Evolutionary conservation across 2,113 vertebrate species (phyloP).

Genomic region (Pterocles orientalis): DNA sequence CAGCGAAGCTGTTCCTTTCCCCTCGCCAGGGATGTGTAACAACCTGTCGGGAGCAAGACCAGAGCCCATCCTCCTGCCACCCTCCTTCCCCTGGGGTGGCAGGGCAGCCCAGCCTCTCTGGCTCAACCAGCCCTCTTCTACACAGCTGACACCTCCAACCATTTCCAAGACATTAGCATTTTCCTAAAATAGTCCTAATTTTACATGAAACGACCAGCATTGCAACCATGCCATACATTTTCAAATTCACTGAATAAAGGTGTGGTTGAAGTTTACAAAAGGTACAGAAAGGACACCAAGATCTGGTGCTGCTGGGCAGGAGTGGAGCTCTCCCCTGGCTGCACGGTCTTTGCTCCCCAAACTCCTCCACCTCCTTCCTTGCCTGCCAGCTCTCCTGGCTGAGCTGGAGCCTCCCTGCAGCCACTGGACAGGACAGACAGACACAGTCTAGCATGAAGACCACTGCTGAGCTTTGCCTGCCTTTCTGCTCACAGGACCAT

Average conservation of each 20-base stretch:
- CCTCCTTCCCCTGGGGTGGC: neutral
- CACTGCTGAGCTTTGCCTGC: neutral
- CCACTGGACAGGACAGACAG: fast-evolving
- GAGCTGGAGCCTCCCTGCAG: neutral
- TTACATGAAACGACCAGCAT: fast-evolving
- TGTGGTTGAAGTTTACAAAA: fast-evolving
- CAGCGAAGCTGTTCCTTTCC: neutral
- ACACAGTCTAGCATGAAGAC: neutral
- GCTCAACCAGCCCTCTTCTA: neutral
- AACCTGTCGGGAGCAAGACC: neutral
- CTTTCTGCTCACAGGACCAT: neutral
- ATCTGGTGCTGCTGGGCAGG: neutral
- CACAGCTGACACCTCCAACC: neutral
- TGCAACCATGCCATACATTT: neutral
- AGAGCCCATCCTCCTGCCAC: neutral
- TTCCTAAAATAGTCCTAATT: neutral
- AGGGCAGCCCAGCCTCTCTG: neutral
- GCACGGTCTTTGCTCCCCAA: neutral
- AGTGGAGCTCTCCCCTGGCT: neutral
- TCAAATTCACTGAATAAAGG: neutral
- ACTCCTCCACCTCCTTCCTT: neutral
- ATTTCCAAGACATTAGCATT: neutral
- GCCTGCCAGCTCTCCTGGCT: neutral
- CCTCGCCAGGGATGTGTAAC: fast-evolving
- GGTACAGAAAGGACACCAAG: neutral